phyloP scores from a whole-genome alignment of 2,113 vertebrate species.

The Corynorhinus townsendii region DNA sequence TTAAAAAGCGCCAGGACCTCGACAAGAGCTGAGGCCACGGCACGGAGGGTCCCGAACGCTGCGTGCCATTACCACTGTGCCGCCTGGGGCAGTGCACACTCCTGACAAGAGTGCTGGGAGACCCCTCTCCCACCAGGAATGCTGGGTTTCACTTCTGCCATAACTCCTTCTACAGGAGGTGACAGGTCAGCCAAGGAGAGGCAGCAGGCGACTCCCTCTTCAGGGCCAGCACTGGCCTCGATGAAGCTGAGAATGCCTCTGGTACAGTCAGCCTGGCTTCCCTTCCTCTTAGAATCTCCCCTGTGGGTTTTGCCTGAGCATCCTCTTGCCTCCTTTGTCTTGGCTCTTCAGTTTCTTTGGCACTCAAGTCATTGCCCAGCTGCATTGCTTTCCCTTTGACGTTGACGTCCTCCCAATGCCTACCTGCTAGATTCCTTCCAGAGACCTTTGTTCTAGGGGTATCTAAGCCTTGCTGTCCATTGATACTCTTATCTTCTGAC shows the following conservation, averaged over 20 bases:
- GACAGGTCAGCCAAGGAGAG: neutral
- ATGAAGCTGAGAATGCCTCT: neutral
- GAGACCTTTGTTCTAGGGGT: neutral
- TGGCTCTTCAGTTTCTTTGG: neutral
- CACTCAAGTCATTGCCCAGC: neutral
- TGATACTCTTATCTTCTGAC: neutral
- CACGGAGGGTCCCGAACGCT: neutral
- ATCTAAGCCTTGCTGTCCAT: neutral
- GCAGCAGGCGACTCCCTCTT: neutral
- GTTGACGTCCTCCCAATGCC: neutral
- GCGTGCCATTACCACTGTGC: rapidly evolving
- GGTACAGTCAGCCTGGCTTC: no score
- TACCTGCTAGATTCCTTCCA: neutral
- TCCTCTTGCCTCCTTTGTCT: neutral
- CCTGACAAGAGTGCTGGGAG: neutral
- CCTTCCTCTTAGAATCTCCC: neutral
- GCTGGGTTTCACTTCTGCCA: neutral
- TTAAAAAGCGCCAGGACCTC: neutral
- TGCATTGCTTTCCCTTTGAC: neutral
- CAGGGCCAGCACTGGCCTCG: neutral
- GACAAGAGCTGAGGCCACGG: neutral
- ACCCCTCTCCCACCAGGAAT: neutral
- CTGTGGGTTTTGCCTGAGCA: neutral
- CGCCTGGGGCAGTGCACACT: neutral
- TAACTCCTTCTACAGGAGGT: neutral